A percentile compares a stretch with the other conserved stretches of the same genome.
Evolutionary conservation across 2,113 vertebrate genomes (phyloP).

Genomic region (cattle (Bos taurus)): DNA sequence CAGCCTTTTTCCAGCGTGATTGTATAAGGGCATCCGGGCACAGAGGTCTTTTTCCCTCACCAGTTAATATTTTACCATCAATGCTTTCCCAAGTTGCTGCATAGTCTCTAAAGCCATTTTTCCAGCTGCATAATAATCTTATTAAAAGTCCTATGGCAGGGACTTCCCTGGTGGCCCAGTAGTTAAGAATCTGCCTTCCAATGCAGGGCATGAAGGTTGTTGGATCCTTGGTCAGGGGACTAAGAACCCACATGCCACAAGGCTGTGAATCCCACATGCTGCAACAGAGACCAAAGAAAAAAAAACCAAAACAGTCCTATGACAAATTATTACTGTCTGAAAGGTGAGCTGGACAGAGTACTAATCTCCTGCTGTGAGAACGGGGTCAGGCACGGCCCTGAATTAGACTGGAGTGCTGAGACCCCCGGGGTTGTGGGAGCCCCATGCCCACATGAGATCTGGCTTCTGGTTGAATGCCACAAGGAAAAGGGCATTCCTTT

Average conservation of each 20-base stretch:
- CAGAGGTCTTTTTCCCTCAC: background rate
- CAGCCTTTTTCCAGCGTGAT: background rate
- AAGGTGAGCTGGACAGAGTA: background rate
- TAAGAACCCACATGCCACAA: background rate
- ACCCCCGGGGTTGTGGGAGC: background rate
- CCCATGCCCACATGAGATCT: background rate
- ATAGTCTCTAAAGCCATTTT: background rate
- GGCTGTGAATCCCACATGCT: background rate
- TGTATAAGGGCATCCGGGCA: background rate
- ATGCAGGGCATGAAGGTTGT: background rate
- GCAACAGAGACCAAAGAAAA: background rate
- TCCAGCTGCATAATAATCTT: background rate
- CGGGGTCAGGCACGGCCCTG: background rate
- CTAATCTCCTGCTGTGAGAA: background rate
- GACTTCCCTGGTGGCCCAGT: background rate
- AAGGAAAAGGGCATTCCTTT: background rate
- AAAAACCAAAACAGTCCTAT: background rate
- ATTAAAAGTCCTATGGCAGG: background rate
- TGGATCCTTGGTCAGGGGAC: background rate
- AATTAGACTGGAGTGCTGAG: background rate
- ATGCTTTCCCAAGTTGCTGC: background rate
- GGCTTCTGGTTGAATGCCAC: background rate
- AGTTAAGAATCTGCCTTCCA: background rate
- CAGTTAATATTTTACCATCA: background rate
- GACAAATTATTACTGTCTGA: background rate